Percentiles rank a stretch among this genome's conserved stretches.
These are phyloP conservation scores for Lordiphosa fenestrarum DNA, from an alignment of 2,888 invertebrate genomes.

Conservation along the genomic window DNA sequence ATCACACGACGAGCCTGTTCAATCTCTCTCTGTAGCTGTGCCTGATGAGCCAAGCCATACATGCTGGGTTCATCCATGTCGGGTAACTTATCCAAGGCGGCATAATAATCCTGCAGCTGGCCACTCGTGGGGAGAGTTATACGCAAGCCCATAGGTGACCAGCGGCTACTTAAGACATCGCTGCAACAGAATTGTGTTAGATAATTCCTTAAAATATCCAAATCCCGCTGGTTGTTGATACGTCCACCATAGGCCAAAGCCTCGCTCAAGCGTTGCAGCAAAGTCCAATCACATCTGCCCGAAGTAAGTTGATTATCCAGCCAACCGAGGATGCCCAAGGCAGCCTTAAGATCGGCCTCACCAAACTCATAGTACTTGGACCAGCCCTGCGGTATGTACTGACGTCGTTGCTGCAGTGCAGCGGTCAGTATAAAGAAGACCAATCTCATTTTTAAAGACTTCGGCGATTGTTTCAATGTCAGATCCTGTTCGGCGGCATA, in stretches of 20 bases:
- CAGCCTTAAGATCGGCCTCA: constrained; percentile 89
- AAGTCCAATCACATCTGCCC: constrained; percentile 84
- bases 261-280: constrained; percentile 88
- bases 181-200: constrained; percentile 84
- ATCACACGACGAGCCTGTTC: constrained; percentile 73
- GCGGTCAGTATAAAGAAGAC: constrained; percentile 94
- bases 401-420: constrained; percentile 93
- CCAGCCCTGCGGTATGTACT: constrained; percentile 96
- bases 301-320: constrained; percentile 61
- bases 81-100: constrained; percentile 74
- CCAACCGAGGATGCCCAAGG: constrained; percentile 83
- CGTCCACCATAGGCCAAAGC: constrained; percentile 93
- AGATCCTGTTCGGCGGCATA: constrained; percentile 81
- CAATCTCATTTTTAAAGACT: constrained; percentile 85
- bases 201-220: constrained; percentile 80
- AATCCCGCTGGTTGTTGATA: constrained; percentile 89
- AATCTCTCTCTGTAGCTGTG: constrained; percentile 77
- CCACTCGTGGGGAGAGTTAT: constrained; percentile 74
- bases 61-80: constrained; percentile 77
- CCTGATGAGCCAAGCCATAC: constrained; percentile 77
- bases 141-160: constrained; percentile 82
- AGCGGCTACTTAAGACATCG: constrained; percentile 83
- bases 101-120: constrained; percentile 77
- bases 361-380: constrained; percentile 94
- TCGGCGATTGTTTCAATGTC: constrained; percentile 56